Percentiles rank a stretch among this genome's conserved stretches.
phyloP scores from a whole-genome alignment of 2,888 invertebrate species.

The Papilio demoleus region DNA sequence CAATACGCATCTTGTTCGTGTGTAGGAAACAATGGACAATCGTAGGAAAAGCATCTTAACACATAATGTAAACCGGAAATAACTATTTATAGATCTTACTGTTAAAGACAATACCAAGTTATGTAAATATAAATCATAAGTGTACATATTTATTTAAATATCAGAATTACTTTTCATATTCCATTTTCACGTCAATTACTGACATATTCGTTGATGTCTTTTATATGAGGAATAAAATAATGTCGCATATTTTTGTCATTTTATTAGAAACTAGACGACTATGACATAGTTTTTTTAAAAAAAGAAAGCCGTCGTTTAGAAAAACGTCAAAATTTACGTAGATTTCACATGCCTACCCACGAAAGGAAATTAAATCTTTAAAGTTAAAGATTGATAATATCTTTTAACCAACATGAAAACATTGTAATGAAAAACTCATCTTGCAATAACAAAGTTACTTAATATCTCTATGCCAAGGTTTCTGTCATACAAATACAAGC shows the following conservation, averaged over 20 bases:
- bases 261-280: no score
- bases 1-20: neutral
- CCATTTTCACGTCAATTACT: neutral
- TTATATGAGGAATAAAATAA: constrained; percentile 48
- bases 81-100: neutral
- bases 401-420: no score
- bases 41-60: constrained; percentile 11
- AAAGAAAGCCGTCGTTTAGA: no score
- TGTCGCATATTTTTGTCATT: neutral
- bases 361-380: neutral
- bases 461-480: neutral
- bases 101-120: neutral
- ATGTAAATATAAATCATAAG: constrained; percentile 14
- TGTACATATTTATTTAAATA: neutral
- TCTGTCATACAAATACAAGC: neutral
- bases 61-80: constrained; percentile 3
- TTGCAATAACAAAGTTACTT: neutral
- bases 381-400: no score
- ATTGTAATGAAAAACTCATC: neutral
- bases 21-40: constrained; percentile 1
- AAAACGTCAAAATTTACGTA: no score
- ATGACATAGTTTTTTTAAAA: no score
- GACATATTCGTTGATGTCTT: constrained; percentile 62
- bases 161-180: neutral
- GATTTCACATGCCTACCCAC: no score